Base-by-base conservation (phyloP, 2,888 invertebrate species). In the Elgonia sp. region DNA sequence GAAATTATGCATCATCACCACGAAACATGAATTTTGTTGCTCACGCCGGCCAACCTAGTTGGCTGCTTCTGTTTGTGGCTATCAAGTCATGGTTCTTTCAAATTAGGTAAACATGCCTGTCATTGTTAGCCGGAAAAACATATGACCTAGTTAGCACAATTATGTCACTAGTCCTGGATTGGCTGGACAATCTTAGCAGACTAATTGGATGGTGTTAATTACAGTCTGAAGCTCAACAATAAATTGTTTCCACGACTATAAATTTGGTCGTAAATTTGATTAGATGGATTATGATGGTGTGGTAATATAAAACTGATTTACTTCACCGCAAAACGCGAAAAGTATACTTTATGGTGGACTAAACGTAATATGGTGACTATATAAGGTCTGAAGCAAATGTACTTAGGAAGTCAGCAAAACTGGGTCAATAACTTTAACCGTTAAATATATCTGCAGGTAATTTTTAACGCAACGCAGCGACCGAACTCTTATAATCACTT, bases 1-100 rank as follows among this genome's bases (percentile, higher is more conserved):
- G 63, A 84, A 89, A 89, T 89, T 89, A 89, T 82, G 84, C 87
- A 82, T 86, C 72, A 79, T 77, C 86, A 76, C 81, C 84, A 75
- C 80, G 89, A 89, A 86, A 88, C 86, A 88, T 76, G 85, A 72
- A 84, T 80, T 76, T 67, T 76, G 81, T 65, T 62, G 76, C 72
- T 65, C 76, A 70, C 70, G 65, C 37, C 55, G 69, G 73, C 73
- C 80, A 80, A 75, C 83, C 57, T 37, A 16, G 29, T 62, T 60
- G 50, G 79, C 50, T 62, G 42, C 37, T 85, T 81, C 67, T 77
- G 69, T 83, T 83, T 69, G 73, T 60, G 18, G 67, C 46, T 76
- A 63, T 60, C 63, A 46, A 87, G 62, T 76, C 75, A 76, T 70
- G 60, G 18, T 85, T 79, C 82, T 88, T 88, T 88, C 60, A 85